These are phyloP conservation scores for Cololabis saira DNA, from an alignment of 2,113 vertebrate species.

Conservation along the genomic window DNA sequence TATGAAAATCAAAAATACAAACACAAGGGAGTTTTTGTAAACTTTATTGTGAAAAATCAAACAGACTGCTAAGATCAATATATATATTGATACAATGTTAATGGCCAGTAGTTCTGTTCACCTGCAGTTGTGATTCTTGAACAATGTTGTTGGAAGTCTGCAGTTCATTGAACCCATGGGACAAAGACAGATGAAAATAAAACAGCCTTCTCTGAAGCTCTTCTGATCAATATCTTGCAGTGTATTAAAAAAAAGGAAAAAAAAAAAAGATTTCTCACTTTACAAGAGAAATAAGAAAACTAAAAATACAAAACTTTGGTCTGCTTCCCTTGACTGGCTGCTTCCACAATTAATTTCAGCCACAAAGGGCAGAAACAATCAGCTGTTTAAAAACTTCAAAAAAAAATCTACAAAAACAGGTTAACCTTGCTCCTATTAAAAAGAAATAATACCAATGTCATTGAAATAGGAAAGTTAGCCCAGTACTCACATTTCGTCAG, in stretches of 20 bases:
- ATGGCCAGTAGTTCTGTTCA: constrained; percentile 82
- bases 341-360: constrained; percentile 63
- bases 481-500: constrained; percentile 76
- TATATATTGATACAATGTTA: constrained; percentile 84
- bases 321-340: constrained; percentile 79
- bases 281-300: constrained; percentile 76
- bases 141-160: constrained; percentile 72
- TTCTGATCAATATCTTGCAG: constrained; percentile 37
- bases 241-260: constrained; percentile 44
- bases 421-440: constrained; percentile 72
- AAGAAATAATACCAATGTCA: constrained; percentile 58
- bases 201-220: constrained; percentile 44
- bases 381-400: constrained; percentile 61
- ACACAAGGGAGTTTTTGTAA: constrained; percentile 72
- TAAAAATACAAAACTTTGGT: constrained; percentile 86
- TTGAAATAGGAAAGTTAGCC: constrained; percentile 73
- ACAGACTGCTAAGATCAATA: constrained; percentile 86
- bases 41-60: constrained; percentile 86
- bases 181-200: constrained; percentile 49
- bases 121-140: constrained; percentile 78
- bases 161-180: constrained; percentile 54
- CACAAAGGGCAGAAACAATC: constrained; percentile 65
- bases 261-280: constrained; percentile 67
- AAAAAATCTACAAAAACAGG: constrained; percentile 69
- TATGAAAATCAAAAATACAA: constrained; percentile 13